These are phyloP conservation scores for Bombus soroeensis DNA, from an alignment of 1,140 invertebrate genomes.

Conservation along the genomic window DNA sequence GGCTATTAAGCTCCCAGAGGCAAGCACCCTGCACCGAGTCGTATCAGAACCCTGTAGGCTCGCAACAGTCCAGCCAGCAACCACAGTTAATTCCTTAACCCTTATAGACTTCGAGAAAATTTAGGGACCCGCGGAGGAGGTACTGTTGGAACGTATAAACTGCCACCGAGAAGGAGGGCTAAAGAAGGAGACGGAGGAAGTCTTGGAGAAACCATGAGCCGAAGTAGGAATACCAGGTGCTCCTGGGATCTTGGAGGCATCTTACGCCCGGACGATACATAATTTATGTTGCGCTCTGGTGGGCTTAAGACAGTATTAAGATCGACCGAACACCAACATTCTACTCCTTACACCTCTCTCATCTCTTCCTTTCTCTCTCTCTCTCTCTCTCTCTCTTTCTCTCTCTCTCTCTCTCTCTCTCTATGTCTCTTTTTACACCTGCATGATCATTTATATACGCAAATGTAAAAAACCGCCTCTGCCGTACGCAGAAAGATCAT, in stretches of 20 bases:
- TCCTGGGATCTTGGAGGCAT: constrained; percentile 80
- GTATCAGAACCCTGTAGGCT: constrained; percentile 65
- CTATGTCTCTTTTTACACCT: neutral
- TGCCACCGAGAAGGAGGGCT: constrained; percentile 50
- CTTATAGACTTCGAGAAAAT: constrained; percentile 81
- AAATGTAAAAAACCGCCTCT: neutral
- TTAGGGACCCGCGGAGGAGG: constrained; percentile 70
- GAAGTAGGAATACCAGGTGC: constrained; percentile 81
- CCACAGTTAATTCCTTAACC: constrained; percentile 81
- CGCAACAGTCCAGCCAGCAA: constrained; percentile 55
- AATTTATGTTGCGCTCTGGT: constrained; percentile 82
- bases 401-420: neutral
- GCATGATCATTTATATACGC: neutral
- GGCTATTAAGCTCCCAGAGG: constrained; percentile 74
- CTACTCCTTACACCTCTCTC: constrained; percentile 65
- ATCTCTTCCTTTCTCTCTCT: neutral
- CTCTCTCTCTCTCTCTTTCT: neutral
- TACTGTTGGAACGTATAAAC: constrained; percentile 58
- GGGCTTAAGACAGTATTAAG: constrained; percentile 83
- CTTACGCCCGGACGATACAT: constrained; percentile 83
- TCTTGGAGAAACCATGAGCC: constrained; percentile 56
- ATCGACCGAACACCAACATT: constrained; percentile 75
- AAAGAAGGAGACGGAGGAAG: constrained; percentile 60
- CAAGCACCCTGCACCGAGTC: constrained; percentile 45
- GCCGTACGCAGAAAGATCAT: neutral